Evolutionary conservation across 2,797 vertebrate species (phyloP).

Genomic region (Sternarchorhynchus goeldii): DNA sequence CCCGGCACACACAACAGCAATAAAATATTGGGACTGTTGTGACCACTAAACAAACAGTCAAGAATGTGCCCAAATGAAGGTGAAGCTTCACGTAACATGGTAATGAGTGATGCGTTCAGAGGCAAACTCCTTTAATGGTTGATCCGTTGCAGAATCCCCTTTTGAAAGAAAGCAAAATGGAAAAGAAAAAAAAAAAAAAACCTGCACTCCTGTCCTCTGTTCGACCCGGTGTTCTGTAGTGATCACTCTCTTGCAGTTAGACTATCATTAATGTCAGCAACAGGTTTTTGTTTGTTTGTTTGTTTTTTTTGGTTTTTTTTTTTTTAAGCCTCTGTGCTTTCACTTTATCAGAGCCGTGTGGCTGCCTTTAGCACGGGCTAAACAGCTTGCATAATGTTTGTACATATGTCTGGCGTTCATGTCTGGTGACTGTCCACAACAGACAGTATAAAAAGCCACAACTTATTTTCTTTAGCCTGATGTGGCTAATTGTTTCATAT

Average conservation of each 20-base stretch:
- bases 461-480: slow-evolving; percentile 67
- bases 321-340: slow-evolving; percentile 32
- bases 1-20: slow-evolving; percentile 73
- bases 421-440: slow-evolving; percentile 79
- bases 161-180: slow-evolving; percentile 10
- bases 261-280: slow-evolving; percentile 19
- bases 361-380: slow-evolving; percentile 31
- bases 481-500: slow-evolving; percentile 84
- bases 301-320: not conserved
- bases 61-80: slow-evolving; percentile 18
- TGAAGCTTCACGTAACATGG: not conserved
- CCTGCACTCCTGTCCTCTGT: slow-evolving; percentile 17
- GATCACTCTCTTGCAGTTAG: slow-evolving; percentile 27
- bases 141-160: slow-evolving; percentile 11
- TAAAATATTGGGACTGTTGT: slow-evolving; percentile 66
- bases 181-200: slow-evolving; percentile 12
- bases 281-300: not conserved
- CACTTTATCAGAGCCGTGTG: slow-evolving; percentile 34
- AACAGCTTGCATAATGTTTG: slow-evolving; percentile 78
- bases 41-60: slow-evolving; percentile 47
- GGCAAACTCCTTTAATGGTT: slow-evolving; percentile 9
- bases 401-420: slow-evolving; percentile 79
- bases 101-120: not conserved
- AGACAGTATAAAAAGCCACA: slow-evolving; percentile 78
- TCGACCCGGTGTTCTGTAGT: slow-evolving; percentile 7